These are phyloP conservation scores for Yoshiicerus persimilis DNA, from an alignment of 1,140 invertebrate genomes.

Conservation along the genomic window DNA sequence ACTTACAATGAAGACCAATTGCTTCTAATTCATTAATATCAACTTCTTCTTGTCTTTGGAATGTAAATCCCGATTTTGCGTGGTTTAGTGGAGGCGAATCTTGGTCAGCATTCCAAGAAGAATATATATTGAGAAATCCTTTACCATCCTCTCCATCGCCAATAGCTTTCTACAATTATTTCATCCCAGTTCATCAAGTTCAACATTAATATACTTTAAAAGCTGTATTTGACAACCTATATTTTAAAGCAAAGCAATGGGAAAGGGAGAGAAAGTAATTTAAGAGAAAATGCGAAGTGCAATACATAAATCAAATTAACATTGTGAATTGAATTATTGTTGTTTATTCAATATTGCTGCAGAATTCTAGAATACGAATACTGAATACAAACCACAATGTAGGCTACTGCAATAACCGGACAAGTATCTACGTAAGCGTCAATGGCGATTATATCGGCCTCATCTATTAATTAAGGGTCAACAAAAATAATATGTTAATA, in stretches of 20 bases:
- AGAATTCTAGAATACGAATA: too few relatives aligned
- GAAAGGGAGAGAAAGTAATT: too few relatives aligned
- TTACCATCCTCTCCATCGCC: background rate
- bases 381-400: conserved; percentile 24
- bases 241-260: too few relatives aligned
- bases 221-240: too few relatives aligned
- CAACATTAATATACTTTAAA: too few relatives aligned
- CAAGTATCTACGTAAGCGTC: conserved; percentile 40
- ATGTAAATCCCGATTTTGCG: background rate
- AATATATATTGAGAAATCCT: conserved; percentile 26
- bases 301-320: too few relatives aligned
- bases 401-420: conserved; percentile 40
- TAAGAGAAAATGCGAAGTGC: too few relatives aligned
- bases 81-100: background rate
- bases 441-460: conserved; percentile 38
- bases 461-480: too few relatives aligned
- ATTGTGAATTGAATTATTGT: too few relatives aligned
- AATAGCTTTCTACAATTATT: background rate
- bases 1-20: conserved; percentile 25
- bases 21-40: conserved; percentile 30
- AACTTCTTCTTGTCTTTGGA: background rate
- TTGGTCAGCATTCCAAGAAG: conserved; percentile 1
- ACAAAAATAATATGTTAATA: too few relatives aligned
- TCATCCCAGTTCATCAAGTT: too few relatives aligned
- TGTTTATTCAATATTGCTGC: too few relatives aligned